A percentile compares a stretch with the other conserved stretches of the same genome.
phyloP scores from a whole-genome alignment of 2,888 invertebrate genomes.

The Galerucella calmariensis region DNA sequence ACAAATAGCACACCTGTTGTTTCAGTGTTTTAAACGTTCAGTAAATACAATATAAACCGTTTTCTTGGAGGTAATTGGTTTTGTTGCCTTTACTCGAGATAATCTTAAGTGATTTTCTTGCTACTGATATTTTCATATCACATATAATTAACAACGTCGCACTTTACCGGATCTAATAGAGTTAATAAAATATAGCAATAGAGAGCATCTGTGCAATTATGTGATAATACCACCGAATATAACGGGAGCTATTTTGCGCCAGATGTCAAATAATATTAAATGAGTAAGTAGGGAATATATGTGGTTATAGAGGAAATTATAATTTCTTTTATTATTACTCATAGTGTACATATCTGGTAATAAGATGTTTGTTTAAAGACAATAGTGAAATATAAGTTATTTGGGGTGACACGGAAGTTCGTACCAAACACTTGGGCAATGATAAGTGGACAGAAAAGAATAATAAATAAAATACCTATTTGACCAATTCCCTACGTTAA shows the following conservation, averaged over 20 bases:
- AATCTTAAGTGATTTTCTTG: background rate
- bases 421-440: too few species aligned
- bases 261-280: slow-evolving; percentile 38
- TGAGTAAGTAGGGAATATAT: slow-evolving; percentile 17
- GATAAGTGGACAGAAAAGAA: too few species aligned
- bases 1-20: too few species aligned
- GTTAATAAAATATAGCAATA: slow-evolving; percentile 36
- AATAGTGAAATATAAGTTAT: background rate
- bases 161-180: slow-evolving; percentile 7
- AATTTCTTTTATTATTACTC: background rate
- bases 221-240: slow-evolving; percentile 33
- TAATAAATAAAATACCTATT: too few species aligned
- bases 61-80: background rate
- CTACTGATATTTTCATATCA: background rate
- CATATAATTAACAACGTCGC: background rate
- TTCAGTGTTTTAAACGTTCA: background rate
- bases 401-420: too few species aligned
- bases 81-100: background rate
- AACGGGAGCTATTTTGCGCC: slow-evolving; percentile 28
- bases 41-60: background rate
- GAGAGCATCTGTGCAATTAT: slow-evolving; percentile 39
- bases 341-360: background rate
- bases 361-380: background rate
- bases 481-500: too few species aligned
- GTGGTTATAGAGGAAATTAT: background rate